Evolutionary conservation across 2,797 vertebrate genomes (phyloP).

Genomic region (Selene dorsalis): DNA sequence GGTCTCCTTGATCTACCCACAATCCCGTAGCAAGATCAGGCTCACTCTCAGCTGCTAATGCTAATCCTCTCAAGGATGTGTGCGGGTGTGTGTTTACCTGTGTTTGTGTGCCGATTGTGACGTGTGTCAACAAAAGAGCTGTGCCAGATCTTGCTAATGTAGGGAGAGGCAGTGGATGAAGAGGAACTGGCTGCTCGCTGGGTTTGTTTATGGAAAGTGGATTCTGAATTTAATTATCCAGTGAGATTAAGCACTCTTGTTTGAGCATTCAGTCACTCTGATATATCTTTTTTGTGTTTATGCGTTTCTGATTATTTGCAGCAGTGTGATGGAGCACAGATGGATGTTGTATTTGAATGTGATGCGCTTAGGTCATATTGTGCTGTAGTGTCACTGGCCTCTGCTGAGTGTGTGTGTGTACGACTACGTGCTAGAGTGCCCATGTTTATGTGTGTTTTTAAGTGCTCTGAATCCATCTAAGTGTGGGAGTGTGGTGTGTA

Average conservation of each 20-base stretch:
- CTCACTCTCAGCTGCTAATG: slow-evolving; percentile 54
- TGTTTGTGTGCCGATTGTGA: slow-evolving; percentile 30
- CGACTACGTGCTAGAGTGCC: slow-evolving; percentile 1
- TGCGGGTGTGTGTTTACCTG: slow-evolving; percentile 20
- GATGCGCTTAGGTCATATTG: slow-evolving; percentile 20
- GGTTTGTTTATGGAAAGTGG: slow-evolving; percentile 46
- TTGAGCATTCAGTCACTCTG: not conserved
- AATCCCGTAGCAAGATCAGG: slow-evolving; percentile 55
- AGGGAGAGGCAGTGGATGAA: slow-evolving; percentile 12
- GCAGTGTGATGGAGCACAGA: not conserved
- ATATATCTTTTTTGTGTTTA: slow-evolving; percentile 14
- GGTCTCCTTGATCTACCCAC: slow-evolving; percentile 56
- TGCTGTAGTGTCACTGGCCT: not conserved
- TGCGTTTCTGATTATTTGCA: slow-evolving; percentile 16
- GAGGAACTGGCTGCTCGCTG: slow-evolving; percentile 10
- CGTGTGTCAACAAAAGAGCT: slow-evolving; percentile 21
- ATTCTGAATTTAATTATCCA: slow-evolving; percentile 16
- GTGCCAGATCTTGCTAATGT: not conserved
- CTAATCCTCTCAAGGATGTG: slow-evolving; percentile 61
- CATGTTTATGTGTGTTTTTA: slow-evolving; percentile 17
- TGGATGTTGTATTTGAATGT: slow-evolving; percentile 10
- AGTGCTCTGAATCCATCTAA: slow-evolving; percentile 1
- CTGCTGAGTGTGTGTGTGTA: slow-evolving; percentile 14
- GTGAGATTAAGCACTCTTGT: slow-evolving; percentile 34
- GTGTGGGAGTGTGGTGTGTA: slow-evolving; percentile 10